Conservation (phyloP, 2,113 vertebrate species). For the Pimephales promelas region DNA sequence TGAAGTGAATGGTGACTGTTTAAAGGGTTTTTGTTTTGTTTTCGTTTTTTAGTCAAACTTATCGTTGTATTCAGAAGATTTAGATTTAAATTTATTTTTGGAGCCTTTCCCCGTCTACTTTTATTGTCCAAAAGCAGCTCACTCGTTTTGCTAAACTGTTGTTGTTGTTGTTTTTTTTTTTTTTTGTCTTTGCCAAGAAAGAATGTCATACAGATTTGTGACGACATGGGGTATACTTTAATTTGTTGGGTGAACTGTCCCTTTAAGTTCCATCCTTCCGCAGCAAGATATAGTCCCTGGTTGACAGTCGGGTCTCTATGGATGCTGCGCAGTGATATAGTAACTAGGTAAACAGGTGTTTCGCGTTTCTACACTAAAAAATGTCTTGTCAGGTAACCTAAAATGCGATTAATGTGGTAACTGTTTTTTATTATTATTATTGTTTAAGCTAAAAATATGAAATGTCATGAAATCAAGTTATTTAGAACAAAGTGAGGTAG, state of each 20-base stretch:
- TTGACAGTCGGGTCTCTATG: neutral
- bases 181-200: neutral
- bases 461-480: neutral
- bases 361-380: neutral
- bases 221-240: neutral
- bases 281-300: constrained; percentile 25
- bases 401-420: neutral
- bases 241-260: neutral
- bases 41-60: neutral
- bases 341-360: neutral
- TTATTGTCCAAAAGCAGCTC: neutral
- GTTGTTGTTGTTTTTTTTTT: neutral
- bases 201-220: neutral
- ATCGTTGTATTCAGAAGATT: neutral
- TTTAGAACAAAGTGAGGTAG: neutral
- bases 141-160: neutral
- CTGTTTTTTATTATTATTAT: too few species aligned
- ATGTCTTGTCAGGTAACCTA: neutral
- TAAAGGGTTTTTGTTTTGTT: neutral
- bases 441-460: neutral
- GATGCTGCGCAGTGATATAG: constrained; percentile 1
- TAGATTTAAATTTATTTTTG: neutral
- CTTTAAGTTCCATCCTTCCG: constrained; percentile 15
- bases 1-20: neutral
- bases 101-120: neutral